Percentiles rank a stretch among this genome's conserved stretches.
phyloP scores from a whole-genome alignment of 2,797 vertebrate species.

The Falco novaeseelandiae region DNA sequence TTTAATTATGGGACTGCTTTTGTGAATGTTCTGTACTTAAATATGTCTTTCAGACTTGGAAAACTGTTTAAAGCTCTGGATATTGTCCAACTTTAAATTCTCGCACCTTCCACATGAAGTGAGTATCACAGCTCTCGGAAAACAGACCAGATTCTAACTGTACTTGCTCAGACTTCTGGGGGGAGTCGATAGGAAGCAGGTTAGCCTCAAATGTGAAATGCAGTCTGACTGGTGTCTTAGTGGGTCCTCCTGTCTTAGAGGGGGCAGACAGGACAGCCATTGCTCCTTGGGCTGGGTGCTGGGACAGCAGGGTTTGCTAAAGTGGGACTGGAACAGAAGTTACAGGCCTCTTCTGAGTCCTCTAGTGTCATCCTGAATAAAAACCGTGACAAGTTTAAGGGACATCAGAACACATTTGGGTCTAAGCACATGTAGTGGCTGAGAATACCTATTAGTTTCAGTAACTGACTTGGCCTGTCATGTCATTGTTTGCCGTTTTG shows the following conservation, averaged over 20 bases:
- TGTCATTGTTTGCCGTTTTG: not conserved
- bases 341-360: not conserved
- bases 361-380: fast-evolving
- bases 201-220: not conserved
- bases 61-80: not conserved
- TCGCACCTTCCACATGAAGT: not conserved
- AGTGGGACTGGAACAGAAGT: not conserved
- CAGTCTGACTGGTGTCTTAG: not conserved
- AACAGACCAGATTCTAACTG: not conserved
- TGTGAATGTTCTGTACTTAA: not conserved
- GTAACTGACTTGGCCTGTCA: not conserved
- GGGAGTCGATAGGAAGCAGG: not conserved
- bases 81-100: not conserved
- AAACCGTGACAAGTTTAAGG: not conserved
- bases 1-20: not conserved
- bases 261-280: not conserved
- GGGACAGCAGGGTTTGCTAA: not conserved
- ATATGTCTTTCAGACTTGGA: not conserved
- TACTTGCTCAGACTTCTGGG: not conserved
- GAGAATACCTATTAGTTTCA: not conserved
- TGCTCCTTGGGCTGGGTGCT: not conserved
- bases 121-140: not conserved
- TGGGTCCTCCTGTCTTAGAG: not conserved
- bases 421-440: not conserved
- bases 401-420: not conserved